These are phyloP conservation scores for Drosophila sturtevanti DNA, from an alignment of 1,140 invertebrate genomes.

Conservation along the genomic window DNA sequence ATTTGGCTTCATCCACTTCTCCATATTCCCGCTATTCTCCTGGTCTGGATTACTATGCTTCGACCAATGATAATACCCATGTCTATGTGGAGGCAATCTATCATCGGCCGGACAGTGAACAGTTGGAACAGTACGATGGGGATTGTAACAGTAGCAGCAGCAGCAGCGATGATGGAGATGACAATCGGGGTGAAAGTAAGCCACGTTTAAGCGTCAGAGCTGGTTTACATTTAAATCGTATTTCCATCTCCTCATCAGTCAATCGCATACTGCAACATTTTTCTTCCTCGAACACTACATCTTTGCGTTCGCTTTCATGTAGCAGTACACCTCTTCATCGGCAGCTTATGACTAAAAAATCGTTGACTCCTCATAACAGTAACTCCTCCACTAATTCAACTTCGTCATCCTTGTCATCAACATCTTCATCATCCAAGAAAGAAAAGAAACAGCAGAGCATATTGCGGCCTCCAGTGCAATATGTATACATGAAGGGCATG, in stretches of 20 bases:
- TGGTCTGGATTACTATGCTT: conserved; percentile 55
- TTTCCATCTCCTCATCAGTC: conserved; percentile 84
- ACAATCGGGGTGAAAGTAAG: conserved; percentile 36
- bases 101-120: conserved; percentile 54
- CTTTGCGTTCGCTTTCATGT: conserved; percentile 85
- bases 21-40: conserved; percentile 56
- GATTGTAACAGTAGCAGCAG: conserved; percentile 42
- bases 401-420: conserved; percentile 31
- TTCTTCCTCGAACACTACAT: conserved; percentile 60
- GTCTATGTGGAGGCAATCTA: conserved; percentile 71
- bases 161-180: conserved; percentile 37
- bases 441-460: conserved; percentile 82
- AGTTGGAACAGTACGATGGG: conserved; percentile 79
- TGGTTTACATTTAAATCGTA: conserved; percentile 72
- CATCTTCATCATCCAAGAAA: conserved; percentile 53
- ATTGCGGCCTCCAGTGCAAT: conserved; percentile 76
- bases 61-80: conserved; percentile 44
- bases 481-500: conserved; percentile 82
- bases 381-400: conserved; percentile 33
- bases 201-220: conserved; percentile 15
- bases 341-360: conserved; percentile 53
- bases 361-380: conserved; percentile 50
- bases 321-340: conserved; percentile 83
- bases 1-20: conserved; percentile 56
- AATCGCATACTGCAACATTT: conserved; percentile 87